Base-by-base conservation (phyloP, 1,140 invertebrate genomes). In the Phthorimaea operculella region DNA sequence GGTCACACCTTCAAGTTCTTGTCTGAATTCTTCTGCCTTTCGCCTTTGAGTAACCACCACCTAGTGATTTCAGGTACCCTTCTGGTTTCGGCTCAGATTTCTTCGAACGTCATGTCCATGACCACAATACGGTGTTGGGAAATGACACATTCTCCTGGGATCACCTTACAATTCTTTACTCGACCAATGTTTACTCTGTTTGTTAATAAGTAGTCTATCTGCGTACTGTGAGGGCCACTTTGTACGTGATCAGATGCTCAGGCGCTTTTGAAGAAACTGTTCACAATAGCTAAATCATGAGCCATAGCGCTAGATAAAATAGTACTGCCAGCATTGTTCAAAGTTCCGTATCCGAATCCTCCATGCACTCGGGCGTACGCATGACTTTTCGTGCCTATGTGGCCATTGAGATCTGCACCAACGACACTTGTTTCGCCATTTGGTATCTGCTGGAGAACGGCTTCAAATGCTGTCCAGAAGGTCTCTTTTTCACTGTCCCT, bases 351-450 rank as follows among this genome's bases (percentile, higher is more conserved):
- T 1, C 57, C 47, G n/a, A 54, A 48, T 16, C 57, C 57, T 36
- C 60, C 57, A 14, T 59, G 57, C 10, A 59, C 33, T 52, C 52
- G 56, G 21, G 51, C 45, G 60, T 48, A 59, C 1, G 16, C 14
- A 8, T 17, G 16, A 52, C 33, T 53, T 21, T 10, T 55, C 45
- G 4, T 54, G 16, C 64, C 64, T n/a, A 66, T 54, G 45, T 66
- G 60, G 8, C 57, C 59, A 55, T 65, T 57, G 1, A 61, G 11
- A 34, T 61, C 62, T 39, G 54, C 59, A 1, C 59, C 52, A 2
- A 64, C 7, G 2, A 55, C 10, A 48, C 10, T 11, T 39, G 33
- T 49, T 14, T 57, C 55, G 12, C 44, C 48, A 5, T 15, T 39
- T 0, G 56, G 56, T 14, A 64, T 34, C 15, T 57, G 48, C 33